Evolutionary conservation across 2,113 vertebrate species (phyloP), one percentile per base, ranked within the genome.

Genomic region (Cepphus grylle): DNA sequence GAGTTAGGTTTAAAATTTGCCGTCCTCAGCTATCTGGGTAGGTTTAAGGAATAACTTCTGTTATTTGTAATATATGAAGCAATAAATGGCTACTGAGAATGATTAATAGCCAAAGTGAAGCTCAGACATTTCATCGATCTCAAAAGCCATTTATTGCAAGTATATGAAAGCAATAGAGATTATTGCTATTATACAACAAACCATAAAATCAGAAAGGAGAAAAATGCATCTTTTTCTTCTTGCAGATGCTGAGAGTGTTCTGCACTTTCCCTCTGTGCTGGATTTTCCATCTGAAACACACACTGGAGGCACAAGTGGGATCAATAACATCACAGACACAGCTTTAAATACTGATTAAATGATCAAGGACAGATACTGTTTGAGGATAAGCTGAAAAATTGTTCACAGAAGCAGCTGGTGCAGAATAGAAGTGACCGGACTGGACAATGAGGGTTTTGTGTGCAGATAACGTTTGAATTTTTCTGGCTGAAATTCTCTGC

Each of bases 271-370:
- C 49, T 88, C 87, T 90, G 58, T 61, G 74, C 66, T 88, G 81
- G 61, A 90, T 88, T 93, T 94, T 97, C 72, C 52, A 84, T 38
- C 25, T 15, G 70, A 94, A 92, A 73, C 90, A 78, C 61, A 79
- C 7, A 19, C 80, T 94, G 73, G 32, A 92, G 56, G 73, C 77
- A 86, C 32, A 69, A 96, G 56, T 79, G 43, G 50, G 91, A 96
- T 96, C 95, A 95, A 93, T 96, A 96, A 92, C 69, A 91, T 86
- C 85, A 87, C 78, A 93, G 84, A 53, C 38, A 30, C 38, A 90
- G 74, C 91, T 87, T 97, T 95, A 96, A 97, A 97, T 91, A 93
- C 92, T 81, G 92, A 95, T 95, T 91, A 96, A 94, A 97, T 71
- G 70, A 95, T 96, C 90, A 93, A 94, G 84, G 92, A 81, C 74